Evolutionary conservation across 2,888 invertebrate species (phyloP).

Genomic region (Erebia ligea): DNA sequence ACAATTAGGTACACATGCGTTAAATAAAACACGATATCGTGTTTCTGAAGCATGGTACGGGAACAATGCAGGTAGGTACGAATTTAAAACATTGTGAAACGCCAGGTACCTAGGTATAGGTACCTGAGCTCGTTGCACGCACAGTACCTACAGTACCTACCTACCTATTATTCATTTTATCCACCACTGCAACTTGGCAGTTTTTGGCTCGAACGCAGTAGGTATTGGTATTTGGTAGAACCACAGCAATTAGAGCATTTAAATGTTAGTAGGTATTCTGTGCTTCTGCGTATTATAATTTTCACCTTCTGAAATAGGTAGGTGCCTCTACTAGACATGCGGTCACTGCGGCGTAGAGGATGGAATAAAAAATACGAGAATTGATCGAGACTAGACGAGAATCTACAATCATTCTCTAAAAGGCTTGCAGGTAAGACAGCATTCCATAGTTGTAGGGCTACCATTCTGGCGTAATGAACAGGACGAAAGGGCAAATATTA

Average conservation of each 20-base stretch:
- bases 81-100: constrained; percentile 53
- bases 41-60: constrained; percentile 48
- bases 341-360: constrained; percentile 8
- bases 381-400: constrained; percentile 43
- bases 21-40: constrained; percentile 42
- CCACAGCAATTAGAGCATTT: too few relatives aligned
- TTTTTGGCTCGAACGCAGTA: neutral
- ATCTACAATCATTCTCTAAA: constrained; percentile 50
- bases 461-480: constrained; percentile 13
- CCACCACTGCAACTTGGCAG: neutral
- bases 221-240: neutral
- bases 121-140: constrained; percentile 28
- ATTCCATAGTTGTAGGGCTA: constrained; percentile 51
- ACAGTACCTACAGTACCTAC: too few relatives aligned
- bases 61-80: constrained; percentile 66
- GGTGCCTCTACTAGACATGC: neutral
- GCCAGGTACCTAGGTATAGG: constrained; percentile 1
- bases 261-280: too few relatives aligned
- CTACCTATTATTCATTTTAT: constrained; percentile 27
- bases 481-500: constrained; percentile 5
- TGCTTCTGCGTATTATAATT: too few relatives aligned
- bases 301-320: neutral
- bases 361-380: constrained; percentile 36
- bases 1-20: constrained; percentile 38
- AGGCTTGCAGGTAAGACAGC: constrained; percentile 56